These are phyloP conservation scores for Coreoperca whiteheadi DNA, from an alignment of 2,113 vertebrate genomes.

Conservation along the genomic window DNA sequence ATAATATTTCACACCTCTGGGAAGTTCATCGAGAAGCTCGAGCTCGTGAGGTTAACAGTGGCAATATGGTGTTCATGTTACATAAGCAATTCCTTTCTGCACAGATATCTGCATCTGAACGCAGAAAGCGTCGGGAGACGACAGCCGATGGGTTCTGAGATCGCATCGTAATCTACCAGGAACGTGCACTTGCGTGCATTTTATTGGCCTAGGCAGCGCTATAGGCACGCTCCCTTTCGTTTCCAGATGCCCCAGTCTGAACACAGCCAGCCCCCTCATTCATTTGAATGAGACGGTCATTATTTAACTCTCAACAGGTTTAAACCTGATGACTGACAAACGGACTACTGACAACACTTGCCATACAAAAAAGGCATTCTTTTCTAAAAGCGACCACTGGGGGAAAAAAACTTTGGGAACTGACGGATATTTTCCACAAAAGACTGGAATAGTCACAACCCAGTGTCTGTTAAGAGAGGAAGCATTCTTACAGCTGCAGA, in stretches of 20 bases:
- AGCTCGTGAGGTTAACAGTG: neutral
- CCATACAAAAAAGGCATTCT: neutral
- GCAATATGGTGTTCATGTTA: neutral
- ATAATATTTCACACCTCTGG: neutral
- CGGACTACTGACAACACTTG: no score
- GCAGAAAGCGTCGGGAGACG: no score
- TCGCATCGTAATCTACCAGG: no score
- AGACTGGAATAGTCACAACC: neutral
- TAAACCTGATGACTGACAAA: no score
- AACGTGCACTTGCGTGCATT: neutral
- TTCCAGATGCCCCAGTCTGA: neutral
- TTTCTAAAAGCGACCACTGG: neutral
- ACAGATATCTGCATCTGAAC: no score
- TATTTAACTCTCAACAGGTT: neutral
- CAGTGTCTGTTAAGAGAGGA: neutral
- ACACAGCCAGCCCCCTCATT: neutral
- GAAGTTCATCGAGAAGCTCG: neutral
- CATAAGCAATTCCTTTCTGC: no score
- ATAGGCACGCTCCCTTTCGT: neutral
- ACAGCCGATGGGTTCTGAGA: no score
- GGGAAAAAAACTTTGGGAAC: neutral
- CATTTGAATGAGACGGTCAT: neutral
- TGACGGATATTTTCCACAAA: neutral
- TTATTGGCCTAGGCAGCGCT: neutral
- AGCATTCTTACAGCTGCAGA: neutral